phyloP scores from a whole-genome alignment of 1,140 invertebrate species.

The Thaumatotibia leucotreta region DNA sequence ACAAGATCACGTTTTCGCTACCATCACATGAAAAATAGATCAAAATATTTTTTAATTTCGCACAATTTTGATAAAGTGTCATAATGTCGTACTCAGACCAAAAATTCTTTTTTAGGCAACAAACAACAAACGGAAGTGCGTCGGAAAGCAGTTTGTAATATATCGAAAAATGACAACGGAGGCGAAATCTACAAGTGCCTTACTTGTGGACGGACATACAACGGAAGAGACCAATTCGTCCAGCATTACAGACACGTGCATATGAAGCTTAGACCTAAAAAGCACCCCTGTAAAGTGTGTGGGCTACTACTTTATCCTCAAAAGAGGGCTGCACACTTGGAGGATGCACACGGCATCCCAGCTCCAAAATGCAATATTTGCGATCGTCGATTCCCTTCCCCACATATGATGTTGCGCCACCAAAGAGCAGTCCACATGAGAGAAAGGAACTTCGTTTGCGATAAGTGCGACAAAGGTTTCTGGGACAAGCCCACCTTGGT shows the following conservation, averaged over 20 bases:
- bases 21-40: no score
- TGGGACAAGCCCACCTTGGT: conserved; percentile 38
- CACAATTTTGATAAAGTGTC: no score
- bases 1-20: no score
- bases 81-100: not conserved
- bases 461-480: conserved; percentile 32
- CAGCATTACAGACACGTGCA: not conserved
- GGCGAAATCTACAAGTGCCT: not conserved
- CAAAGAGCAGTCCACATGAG: conserved; percentile 36
- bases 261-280: not conserved
- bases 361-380: conserved; percentile 36
- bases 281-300: conserved; percentile 18
- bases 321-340: conserved; percentile 30
- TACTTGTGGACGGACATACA: not conserved
- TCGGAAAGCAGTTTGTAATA: not conserved
- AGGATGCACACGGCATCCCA: conserved; percentile 31
- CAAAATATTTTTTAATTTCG: no score
- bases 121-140: not conserved
- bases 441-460: conserved; percentile 23
- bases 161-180: not conserved
- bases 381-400: conserved; percentile 34
- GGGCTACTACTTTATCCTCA: conserved; percentile 27
- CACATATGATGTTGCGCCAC: conserved; percentile 32
- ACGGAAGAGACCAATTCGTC: not conserved
- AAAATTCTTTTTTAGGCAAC: not conserved